Evolutionary conservation across 2,888 invertebrate species (phyloP).

Genomic region (Cosmia pyralina): DNA sequence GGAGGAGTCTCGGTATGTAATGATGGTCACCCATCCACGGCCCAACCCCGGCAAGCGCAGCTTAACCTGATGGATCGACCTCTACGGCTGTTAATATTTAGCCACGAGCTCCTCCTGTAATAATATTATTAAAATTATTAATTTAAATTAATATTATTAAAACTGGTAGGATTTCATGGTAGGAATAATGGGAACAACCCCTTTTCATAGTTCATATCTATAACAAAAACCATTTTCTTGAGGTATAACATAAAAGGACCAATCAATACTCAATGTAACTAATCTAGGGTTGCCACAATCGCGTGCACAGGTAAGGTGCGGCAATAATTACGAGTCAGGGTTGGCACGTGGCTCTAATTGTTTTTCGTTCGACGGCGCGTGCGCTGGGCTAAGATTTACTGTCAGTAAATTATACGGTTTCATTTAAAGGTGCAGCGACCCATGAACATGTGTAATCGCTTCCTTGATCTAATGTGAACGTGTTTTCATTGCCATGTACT

Average conservation of each 20-base stretch:
- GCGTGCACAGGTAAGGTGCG: constrained; percentile 73
- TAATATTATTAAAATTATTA: no score
- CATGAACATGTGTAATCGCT: constrained; percentile 44
- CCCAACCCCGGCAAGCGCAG: no score
- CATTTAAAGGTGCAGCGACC: constrained; percentile 71
- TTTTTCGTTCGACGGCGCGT: constrained; percentile 72
- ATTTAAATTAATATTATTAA: no score
- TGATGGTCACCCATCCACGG: no score
- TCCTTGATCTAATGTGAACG: constrained; percentile 32
- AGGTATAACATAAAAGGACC: constrained; percentile 5
- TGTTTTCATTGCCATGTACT: constrained; percentile 9
- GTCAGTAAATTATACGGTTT: constrained; percentile 78
- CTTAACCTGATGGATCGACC: no score
- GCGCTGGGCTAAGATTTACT: constrained; percentile 74
- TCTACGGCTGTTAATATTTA: no score
- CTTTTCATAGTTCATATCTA: background rate
- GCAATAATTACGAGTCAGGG: constrained; percentile 73
- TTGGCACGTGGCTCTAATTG: constrained; percentile 84
- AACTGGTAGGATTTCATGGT: no score
- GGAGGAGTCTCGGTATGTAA: no score
- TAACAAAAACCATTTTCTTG: background rate
- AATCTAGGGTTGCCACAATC: constrained; percentile 54
- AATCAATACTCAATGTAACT: constrained; percentile 19
- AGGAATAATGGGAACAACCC: no score
- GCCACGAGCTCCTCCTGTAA: no score